phyloP scores from a whole-genome alignment of 2,113 vertebrate genomes.

The Gasterosteus aculeatus region DNA sequence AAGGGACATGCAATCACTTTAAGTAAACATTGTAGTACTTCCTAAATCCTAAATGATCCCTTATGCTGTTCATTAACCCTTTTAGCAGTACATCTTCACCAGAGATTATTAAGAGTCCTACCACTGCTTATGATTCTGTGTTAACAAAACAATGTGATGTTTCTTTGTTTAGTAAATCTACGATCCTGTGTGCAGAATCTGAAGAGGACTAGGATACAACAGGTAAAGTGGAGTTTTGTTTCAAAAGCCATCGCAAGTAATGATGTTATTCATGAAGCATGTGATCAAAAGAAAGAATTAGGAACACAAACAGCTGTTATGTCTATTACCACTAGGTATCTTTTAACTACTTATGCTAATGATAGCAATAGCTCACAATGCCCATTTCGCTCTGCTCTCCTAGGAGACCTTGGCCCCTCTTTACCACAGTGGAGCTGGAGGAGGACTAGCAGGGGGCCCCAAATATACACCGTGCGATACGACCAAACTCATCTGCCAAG shows the following conservation, averaged over 20 bases:
- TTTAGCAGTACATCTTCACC: background rate
- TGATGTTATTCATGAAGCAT: background rate
- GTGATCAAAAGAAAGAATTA: background rate
- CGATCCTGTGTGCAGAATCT: conserved; percentile 82
- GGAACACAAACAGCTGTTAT: background rate
- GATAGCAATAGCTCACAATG: background rate
- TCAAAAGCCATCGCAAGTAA: background rate
- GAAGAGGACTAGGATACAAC: conserved; percentile 82
- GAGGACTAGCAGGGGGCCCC: conserved; percentile 31
- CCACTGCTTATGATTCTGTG: background rate
- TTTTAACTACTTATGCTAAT: background rate
- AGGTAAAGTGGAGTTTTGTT: conserved; percentile 66
- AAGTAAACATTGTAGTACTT: background rate
- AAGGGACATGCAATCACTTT: background rate
- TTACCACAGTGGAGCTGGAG: conserved; percentile 65
- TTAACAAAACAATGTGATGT: conserved; percentile 12
- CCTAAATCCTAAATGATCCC: background rate
- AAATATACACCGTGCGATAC: conserved; percentile 70
- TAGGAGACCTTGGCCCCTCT: conserved; percentile 81
- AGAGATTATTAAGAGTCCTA: background rate
- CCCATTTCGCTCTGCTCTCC: conserved; percentile 8
- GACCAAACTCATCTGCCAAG: conserved; percentile 70
- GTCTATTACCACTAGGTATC: background rate
- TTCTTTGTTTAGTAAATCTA: conserved; percentile 75
- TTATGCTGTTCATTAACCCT: background rate